phyloP scores from a whole-genome alignment of 2,888 invertebrate species.

The Aspidiotus destructor region DNA sequence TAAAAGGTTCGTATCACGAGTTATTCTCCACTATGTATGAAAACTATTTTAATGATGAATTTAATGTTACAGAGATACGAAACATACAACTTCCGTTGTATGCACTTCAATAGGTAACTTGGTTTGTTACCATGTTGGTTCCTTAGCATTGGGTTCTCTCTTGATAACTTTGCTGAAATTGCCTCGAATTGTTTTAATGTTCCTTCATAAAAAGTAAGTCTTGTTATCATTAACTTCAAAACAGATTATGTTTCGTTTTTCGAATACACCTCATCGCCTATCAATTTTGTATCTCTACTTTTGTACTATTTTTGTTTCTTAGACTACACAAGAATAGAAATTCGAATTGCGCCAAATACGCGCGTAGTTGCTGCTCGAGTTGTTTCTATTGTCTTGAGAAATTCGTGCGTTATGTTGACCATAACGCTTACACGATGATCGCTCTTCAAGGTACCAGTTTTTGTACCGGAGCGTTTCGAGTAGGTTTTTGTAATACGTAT shows the following conservation, averaged over 20 bases:
- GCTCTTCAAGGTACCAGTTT: constrained; percentile 85
- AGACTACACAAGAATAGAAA: constrained; percentile 6
- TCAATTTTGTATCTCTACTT: too few species aligned
- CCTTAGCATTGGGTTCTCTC: constrained; percentile 88
- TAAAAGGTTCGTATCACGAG: constrained; percentile 48
- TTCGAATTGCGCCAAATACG: constrained; percentile 48
- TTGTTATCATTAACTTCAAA: background rate
- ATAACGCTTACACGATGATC: constrained; percentile 89
- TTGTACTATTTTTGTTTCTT: too few species aligned
- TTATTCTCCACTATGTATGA: background rate
- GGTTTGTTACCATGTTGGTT: constrained; percentile 82
- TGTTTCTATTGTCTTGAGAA: constrained; percentile 86
- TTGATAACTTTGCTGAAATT: constrained; percentile 87
- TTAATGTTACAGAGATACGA: constrained; percentile 34
- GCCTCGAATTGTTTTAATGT: constrained; percentile 77
- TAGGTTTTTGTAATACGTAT: constrained; percentile 43
- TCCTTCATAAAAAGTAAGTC: constrained; percentile 71
- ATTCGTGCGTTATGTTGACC: constrained; percentile 82
- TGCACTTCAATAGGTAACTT: constrained; percentile 63
- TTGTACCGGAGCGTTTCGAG: constrained; percentile 80
- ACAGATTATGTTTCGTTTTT: background rate
- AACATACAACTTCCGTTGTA: constrained; percentile 52
- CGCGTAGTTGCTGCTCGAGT: constrained; percentile 53
- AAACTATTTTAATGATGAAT: background rate
- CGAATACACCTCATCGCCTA: too few species aligned